Evolutionary conservation across 2,797 vertebrate species (phyloP), one percentile per base, ranked within the genome.

Genomic region (Platalea minor): DNA sequence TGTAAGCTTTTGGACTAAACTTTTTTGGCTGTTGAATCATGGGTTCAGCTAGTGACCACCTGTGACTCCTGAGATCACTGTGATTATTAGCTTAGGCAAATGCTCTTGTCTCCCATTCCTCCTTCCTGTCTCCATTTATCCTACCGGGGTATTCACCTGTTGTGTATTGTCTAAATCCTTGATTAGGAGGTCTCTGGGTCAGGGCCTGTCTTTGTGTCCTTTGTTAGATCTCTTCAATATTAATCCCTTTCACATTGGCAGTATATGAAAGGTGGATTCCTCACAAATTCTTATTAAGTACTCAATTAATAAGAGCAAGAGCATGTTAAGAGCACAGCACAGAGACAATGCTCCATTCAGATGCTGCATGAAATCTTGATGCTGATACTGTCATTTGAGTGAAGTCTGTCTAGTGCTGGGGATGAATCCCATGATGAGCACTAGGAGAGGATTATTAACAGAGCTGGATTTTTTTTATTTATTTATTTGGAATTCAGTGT

Each of bases 51-150:
- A 96, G 77, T 94, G 86, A 93, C 94, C 96, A 95, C 95, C 95
- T 97, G 93, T 96, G 96, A 87, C 77, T 95, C 90, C 95, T 85
- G 93, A 91, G 90, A 95, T 89, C 88, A 89, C 78, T 91, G 80
- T 93, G 96, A 87, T 94, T 95, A 94, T 85, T 96, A 91, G 94
- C 94, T 95, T 94, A 94, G 91, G 95, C 86, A 95, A 97, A 94
- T 68, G 72, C 86, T 73, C 82, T 96, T 96, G 91, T 82, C 86
- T 94, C 83, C 95, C 75, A 89, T 72, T 91, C 89, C 96, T 86
- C 79, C 94, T 95, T 96, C 96, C 94, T 94, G 89, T 69, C 87
- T 89, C 94, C 89, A 91, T 97, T 97, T 94, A 97, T 94, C 83
- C 94, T 77, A 92, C 65, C 1, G 0, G 88, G 86, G 74, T 76